phyloP scores from a whole-genome alignment of 2,888 invertebrate species.

The Parnassius orleans region DNA sequence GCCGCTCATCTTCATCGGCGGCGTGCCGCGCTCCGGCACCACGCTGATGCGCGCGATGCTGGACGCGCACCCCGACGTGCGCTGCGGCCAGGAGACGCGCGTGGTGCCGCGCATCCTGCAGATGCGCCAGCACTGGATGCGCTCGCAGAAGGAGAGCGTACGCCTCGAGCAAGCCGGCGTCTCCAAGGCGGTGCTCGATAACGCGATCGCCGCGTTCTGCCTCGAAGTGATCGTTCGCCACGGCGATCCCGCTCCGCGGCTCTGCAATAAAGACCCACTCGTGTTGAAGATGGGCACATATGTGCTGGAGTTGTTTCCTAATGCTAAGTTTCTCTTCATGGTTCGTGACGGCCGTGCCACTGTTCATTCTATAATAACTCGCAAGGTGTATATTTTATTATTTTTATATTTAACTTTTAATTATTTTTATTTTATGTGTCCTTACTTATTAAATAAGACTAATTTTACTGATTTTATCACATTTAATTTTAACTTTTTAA shows the following conservation, averaged over 20 bases:
- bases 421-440: conserved; percentile 4
- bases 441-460: background rate
- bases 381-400: conserved; percentile 83
- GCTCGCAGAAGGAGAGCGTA: conserved; percentile 94
- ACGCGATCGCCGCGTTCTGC: conserved; percentile 98
- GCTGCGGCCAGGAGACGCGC: conserved; percentile 98
- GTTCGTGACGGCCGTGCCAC: conserved; percentile 98
- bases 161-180: conserved; percentile 97
- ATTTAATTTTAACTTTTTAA: background rate
- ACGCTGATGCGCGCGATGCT: conserved; percentile 98
- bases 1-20: conserved; percentile 98
- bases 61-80: conserved; percentile 97
- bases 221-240: conserved; percentile 97
- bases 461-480: too few relatives aligned
- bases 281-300: conserved; percentile 97
- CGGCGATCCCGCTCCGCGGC: conserved; percentile 95
- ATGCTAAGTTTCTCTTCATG: conserved; percentile 99
- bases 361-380: conserved; percentile 98
- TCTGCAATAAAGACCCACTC: conserved; percentile 99
- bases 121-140: conserved; percentile 97
- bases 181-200: conserved; percentile 93
- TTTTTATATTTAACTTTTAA: background rate
- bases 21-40: conserved; percentile 98
- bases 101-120: conserved; percentile 98
- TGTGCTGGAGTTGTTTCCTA: conserved; percentile 96